phyloP scores from a whole-genome alignment of 2,888 invertebrate species.

The Dermolepida albohirtum region DNA sequence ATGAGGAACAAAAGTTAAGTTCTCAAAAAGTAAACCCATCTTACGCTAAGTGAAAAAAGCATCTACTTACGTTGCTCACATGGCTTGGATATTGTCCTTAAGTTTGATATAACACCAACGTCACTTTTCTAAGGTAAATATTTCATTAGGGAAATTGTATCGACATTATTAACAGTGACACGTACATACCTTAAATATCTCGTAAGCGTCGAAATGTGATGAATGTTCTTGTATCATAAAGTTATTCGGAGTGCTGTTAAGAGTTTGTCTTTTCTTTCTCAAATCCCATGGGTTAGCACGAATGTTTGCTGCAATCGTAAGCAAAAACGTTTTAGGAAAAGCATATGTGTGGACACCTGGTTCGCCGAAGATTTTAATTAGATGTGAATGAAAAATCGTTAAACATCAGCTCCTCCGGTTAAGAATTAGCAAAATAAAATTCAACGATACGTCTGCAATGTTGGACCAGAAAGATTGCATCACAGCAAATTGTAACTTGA shows the following conservation, averaged over 20 bases:
- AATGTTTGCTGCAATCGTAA: slow-evolving; percentile 8
- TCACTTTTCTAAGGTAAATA: slow-evolving; percentile 51
- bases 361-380: too few relatives aligned
- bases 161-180: not conserved
- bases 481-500: too few relatives aligned
- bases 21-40: too few relatives aligned
- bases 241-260: slow-evolving; percentile 5
- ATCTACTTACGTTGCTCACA: slow-evolving; percentile 37
- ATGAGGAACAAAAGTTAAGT: too few relatives aligned
- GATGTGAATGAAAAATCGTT: too few relatives aligned
- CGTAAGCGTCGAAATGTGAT: slow-evolving; percentile 59
- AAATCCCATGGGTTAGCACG: slow-evolving; percentile 19
- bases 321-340: too few relatives aligned
- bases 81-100: slow-evolving; percentile 44
- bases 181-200: slow-evolving; percentile 59
- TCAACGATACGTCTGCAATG: too few relatives aligned
- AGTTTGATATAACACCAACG: slow-evolving; percentile 49
- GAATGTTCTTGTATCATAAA: slow-evolving; percentile 43
- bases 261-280: slow-evolving; percentile 5
- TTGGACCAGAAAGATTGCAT: too few relatives aligned
- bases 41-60: not conserved
- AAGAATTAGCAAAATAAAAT: too few relatives aligned
- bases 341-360: too few relatives aligned
- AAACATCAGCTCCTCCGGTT: too few relatives aligned
- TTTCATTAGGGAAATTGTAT: not conserved